These are phyloP conservation scores for Sebastes goodei DNA, from an alignment of 2,797 vertebrate species.

Conservation along the genomic window DNA sequence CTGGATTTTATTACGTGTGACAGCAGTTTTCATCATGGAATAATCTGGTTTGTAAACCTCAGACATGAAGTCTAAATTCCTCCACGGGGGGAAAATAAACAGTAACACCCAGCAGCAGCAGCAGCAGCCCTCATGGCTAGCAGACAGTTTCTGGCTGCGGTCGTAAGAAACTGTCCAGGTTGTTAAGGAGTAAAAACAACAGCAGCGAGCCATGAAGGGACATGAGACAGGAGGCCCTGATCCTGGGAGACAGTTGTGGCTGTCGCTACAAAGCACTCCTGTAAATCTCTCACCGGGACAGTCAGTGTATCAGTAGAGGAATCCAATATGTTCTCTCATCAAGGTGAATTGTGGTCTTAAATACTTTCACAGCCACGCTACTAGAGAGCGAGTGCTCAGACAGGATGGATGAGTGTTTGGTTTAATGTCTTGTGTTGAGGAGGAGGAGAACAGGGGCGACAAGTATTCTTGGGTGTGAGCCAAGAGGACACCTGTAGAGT, in stretches of 20 bases:
- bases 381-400: not conserved
- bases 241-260: conserved; percentile 49
- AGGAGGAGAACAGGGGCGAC: conserved; percentile 26
- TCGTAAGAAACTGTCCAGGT: conserved; percentile 53
- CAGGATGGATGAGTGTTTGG: conserved; percentile 52
- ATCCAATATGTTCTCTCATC: conserved; percentile 35
- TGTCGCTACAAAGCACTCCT: conserved; percentile 29
- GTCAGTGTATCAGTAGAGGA: conserved; percentile 9
- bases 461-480: conserved; percentile 1
- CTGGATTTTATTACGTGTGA: conserved; percentile 52
- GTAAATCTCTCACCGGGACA: conserved; percentile 54
- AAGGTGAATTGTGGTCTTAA: conserved; percentile 38
- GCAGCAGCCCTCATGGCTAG: not conserved
- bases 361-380: conserved; percentile 30
- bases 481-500: conserved; percentile 41
- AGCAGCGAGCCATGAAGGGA: conserved; percentile 63
- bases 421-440: conserved; percentile 22
- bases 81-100: conserved; percentile 58
- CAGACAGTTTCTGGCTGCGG: conserved; percentile 41
- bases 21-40: conserved; percentile 61
- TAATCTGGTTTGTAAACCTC: conserved; percentile 57
- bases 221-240: conserved; percentile 46
- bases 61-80: conserved; percentile 55
- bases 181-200: conserved; percentile 40
- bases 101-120: conserved; percentile 32